Evolutionary conservation across 2,888 invertebrate genomes (phyloP), one percentile per base, ranked within the genome.

Genomic region (Beris chalybata): DNA sequence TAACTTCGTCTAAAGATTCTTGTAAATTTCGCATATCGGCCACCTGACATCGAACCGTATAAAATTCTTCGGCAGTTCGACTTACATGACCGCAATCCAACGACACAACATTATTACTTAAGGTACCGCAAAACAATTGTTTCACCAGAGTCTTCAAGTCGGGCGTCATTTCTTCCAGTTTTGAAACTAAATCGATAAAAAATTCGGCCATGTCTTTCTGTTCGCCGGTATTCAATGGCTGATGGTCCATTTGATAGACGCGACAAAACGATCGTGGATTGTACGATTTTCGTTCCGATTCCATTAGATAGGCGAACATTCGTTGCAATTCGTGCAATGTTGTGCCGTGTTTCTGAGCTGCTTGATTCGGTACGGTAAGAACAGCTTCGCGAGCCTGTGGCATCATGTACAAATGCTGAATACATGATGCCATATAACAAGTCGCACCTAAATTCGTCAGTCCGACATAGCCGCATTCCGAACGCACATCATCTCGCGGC

Each of bases 201-300:
- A 97, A 97, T 81, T 97, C 97, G 0, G 96, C 95, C 97, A 97
- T 97, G 76, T 97, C 97, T 77, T 97, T 97, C 80, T 97, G 97
- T 76, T 97, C 97, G 0, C 95, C 95, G 0, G 96, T 96, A 78
- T 97, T 97, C 6, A 97, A 80, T 0, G 95, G 95, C 77, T 96
- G 95, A 77, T 96, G 95, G 78, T 97, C 95, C 97, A 97, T 97
- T 64, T 94, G 95, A 81, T 97, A 97, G 0, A 94, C 95, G 72
- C 95, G 93, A 79, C 97, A 97, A 79, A 97, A 97, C 72, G 93
- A 93, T 57, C 94, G 86, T 0, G 97, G 97, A 81, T 96, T 96
- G 80, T 96, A 97, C 0, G 96, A 93, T 79, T 96, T 96, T 30
- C 97, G 85, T 78, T 97, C 96, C 73, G 95, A 95, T 78, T 96